Conservation (phyloP, 2,888 invertebrate species). For the Heliconius hortense region DNA sequence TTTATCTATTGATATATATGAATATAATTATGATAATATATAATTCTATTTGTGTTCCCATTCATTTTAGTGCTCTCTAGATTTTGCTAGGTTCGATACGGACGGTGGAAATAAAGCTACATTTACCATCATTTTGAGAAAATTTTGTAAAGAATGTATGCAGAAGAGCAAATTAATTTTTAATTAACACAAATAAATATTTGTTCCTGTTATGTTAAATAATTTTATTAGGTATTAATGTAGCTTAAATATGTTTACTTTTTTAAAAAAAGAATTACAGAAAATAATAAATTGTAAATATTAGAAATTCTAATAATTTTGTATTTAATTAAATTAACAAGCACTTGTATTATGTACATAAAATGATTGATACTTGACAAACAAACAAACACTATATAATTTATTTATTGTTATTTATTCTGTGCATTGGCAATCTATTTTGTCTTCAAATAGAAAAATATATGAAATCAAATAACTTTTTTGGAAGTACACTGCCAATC, state of each 20-base stretch:
- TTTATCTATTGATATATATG: no score
- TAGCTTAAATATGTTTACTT: not conserved
- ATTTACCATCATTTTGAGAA: slow-evolving; percentile 2
- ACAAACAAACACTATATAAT: not conserved
- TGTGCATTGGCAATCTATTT: not conserved
- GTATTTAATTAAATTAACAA: no score
- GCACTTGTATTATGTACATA: not conserved
- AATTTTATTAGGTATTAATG: not conserved
- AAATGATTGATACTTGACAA: not conserved
- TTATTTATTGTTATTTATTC: not conserved
- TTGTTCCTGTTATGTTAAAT: not conserved
- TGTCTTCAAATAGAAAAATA: not conserved
- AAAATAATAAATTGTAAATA: not conserved
- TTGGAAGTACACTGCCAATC: slow-evolving; percentile 34
- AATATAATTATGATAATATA: not conserved
- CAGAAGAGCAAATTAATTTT: not conserved
- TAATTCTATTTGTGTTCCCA: not conserved
- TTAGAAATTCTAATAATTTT: not conserved
- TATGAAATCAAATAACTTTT: not conserved
- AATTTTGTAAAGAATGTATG: not conserved
- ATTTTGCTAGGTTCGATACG: slow-evolving; percentile 13
- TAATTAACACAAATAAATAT: not conserved
- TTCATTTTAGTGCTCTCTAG: slow-evolving; percentile 18
- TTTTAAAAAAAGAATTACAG: not conserved
- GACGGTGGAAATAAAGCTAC: slow-evolving; percentile 32